Evolutionary conservation across 2,888 invertebrate species (phyloP).

Genomic region (Leucophenga maculata): DNA sequence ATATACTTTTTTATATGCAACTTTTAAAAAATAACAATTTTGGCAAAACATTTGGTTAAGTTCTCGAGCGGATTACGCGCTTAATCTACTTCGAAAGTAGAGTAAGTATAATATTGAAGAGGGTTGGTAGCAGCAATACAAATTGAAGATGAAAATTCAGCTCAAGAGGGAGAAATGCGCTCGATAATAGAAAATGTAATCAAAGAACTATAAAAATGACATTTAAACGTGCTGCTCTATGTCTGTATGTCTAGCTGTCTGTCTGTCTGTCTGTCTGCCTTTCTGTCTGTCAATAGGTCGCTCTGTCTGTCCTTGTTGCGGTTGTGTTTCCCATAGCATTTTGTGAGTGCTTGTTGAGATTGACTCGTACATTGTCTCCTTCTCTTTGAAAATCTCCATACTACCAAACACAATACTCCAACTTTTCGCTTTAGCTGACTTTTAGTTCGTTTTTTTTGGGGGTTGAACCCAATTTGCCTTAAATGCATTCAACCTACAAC

Average conservation of each 20-base stretch:
- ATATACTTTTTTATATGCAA: not conserved
- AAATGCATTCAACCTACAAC: conserved; percentile 62
- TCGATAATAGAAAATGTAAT: conserved; percentile 66
- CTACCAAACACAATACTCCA: too few species aligned
- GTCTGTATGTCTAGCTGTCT: not conserved
- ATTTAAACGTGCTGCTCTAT: conserved; percentile 61
- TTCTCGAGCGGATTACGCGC: conserved; percentile 18
- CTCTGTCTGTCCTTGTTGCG: not conserved
- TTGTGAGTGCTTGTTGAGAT: conserved; percentile 9
- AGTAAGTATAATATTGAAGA: not conserved
- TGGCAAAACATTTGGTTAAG: conserved; percentile 11
- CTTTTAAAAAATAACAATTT: conserved; percentile 1
- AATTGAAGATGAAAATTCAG: not conserved
- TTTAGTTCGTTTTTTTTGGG: conserved; percentile 63
- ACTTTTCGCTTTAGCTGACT: conserved; percentile 50
- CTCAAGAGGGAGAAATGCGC: conserved; percentile 39
- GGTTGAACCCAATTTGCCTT: conserved; percentile 66
- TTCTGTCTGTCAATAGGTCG: conserved; percentile 6
- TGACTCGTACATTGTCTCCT: conserved; percentile 25
- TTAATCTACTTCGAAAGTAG: conserved; percentile 8
- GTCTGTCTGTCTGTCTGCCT: not conserved
- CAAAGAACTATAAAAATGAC: conserved; percentile 66
- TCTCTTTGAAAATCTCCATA: not conserved
- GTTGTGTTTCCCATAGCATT: not conserved
- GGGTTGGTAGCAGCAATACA: not conserved